phyloP scores from a whole-genome alignment of 2,797 vertebrate species.

The Petrocephalus sullivani region DNA sequence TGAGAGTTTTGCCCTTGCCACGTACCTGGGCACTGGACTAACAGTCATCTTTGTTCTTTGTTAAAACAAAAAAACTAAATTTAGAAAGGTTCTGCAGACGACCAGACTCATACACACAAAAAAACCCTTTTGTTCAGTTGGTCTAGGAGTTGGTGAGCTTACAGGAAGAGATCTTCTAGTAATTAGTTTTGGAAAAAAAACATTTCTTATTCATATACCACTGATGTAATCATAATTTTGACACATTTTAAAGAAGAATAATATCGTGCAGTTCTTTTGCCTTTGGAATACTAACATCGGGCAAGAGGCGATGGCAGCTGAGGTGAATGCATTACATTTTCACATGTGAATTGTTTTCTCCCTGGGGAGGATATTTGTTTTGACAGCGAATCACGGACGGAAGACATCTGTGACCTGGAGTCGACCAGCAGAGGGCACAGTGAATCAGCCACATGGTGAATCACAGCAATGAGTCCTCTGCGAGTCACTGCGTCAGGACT shows the following conservation, averaged over 20 bases:
- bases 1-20: too few relatives aligned
- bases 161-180: neutral
- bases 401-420: slow-evolving; percentile 7
- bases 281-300: neutral
- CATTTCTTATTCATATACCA: neutral
- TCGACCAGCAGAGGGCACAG: neutral
- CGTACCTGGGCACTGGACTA: neutral
- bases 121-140: neutral
- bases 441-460: neutral
- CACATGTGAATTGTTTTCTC: neutral
- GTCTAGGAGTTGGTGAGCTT: neutral
- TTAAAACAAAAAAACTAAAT: neutral
- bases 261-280: neutral
- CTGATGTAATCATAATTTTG: neutral
- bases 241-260: neutral
- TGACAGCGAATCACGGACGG: slow-evolving; percentile 13
- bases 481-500: neutral
- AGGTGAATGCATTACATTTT: neutral
- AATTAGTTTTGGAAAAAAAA: neutral
- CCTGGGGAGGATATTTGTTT: neutral
- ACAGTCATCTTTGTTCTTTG: neutral
- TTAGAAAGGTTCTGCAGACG: neutral
- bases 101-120: neutral
- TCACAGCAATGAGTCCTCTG: neutral
- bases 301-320: neutral